These are phyloP conservation scores for Arrhamphus sclerolepis DNA, from an alignment of 2,797 vertebrate species.

Conservation along the genomic window DNA sequence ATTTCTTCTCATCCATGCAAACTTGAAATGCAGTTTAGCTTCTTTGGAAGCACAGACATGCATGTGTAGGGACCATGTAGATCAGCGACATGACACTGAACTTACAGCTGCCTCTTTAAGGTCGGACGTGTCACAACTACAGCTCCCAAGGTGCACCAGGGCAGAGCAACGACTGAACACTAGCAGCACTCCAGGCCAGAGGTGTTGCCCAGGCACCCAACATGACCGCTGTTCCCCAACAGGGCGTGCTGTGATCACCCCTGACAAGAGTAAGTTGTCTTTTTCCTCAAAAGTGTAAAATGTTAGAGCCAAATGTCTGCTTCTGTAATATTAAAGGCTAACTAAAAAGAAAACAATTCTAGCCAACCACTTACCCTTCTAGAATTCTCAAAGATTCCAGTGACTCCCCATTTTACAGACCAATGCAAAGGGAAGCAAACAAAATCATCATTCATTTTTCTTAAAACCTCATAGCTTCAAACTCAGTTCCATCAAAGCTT, in stretches of 20 bases:
- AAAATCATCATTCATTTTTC: no score
- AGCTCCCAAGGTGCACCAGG: constrained; percentile 41
- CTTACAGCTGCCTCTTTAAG: constrained; percentile 65
- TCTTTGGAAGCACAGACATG: no score
- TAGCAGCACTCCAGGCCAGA: constrained; percentile 14
- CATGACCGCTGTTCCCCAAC: constrained; percentile 78
- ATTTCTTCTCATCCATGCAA: constrained; percentile 37
- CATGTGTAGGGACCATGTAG: not conserved
- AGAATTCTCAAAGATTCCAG: no score
- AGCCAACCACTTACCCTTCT: no score
- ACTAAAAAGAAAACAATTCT: no score
- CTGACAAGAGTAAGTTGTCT: constrained; percentile 85
- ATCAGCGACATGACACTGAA: not conserved
- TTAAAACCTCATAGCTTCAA: no score
- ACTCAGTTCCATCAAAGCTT: no score
- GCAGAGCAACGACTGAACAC: constrained; percentile 48
- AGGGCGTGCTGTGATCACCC: constrained; percentile 72
- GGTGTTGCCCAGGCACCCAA: constrained; percentile 57
- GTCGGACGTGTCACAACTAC: constrained; percentile 68
- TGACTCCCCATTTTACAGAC: no score
- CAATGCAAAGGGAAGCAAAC: no score
- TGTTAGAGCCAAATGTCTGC: no score
- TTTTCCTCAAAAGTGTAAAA: no score
- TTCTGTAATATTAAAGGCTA: no score
- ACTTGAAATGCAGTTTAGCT: constrained; percentile 27